Conservation (phyloP, 2,113 vertebrate species). For the Natator depressus region DNA sequence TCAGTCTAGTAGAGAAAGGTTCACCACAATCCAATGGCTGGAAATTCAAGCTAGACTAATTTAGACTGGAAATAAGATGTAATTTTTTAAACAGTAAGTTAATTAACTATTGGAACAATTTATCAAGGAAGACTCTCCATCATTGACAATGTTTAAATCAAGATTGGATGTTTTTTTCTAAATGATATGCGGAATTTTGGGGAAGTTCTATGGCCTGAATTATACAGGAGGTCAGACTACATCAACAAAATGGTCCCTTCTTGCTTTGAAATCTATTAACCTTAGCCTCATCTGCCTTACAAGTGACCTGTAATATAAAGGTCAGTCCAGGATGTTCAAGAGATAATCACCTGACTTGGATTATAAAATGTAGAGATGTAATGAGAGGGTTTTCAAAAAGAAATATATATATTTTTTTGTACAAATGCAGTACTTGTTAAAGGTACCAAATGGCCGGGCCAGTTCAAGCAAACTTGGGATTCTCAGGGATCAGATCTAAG, state of each 20-base stretch:
- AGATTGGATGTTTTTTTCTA: not conserved
- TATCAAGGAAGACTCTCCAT: not conserved
- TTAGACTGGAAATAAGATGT: not conserved
- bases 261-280: too few species aligned
- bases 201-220: not conserved
- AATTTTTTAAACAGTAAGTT: not conserved
- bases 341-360: not conserved
- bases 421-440: not conserved
- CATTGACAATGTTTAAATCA: not conserved
- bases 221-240: not conserved
- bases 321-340: not conserved
- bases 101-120: not conserved
- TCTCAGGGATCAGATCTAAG: too few species aligned
- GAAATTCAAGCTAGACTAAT: not conserved
- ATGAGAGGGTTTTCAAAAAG: constrained; percentile 11
- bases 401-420: not conserved
- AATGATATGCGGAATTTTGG: not conserved
- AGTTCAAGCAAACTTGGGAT: not conserved
- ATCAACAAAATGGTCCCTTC: too few species aligned
- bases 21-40: not conserved
- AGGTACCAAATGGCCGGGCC: not conserved
- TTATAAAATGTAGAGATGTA: not conserved
- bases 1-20: not conserved
- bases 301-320: too few species aligned
- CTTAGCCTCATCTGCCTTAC: too few species aligned